These are phyloP conservation scores for Boloria euphrosyne DNA, from an alignment of 2,888 invertebrate genomes.

Conservation along the genomic window DNA sequence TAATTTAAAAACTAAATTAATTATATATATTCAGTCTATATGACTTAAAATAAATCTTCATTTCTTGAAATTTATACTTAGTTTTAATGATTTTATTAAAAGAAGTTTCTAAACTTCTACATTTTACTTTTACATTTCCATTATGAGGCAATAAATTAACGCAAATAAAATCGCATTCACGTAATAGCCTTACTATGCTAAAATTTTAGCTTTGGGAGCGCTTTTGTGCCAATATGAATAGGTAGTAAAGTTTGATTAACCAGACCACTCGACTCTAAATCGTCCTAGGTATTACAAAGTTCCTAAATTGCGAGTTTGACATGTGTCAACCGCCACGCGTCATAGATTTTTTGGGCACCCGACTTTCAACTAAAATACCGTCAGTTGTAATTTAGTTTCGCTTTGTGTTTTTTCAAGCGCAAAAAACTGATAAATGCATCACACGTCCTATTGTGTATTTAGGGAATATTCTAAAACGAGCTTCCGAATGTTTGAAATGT, in stretches of 20 bases:
- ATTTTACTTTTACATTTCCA: conserved; percentile 18
- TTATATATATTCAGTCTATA: too few species aligned
- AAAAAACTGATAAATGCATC: conserved; percentile 19
- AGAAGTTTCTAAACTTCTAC: background rate
- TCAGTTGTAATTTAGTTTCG: conserved; percentile 29
- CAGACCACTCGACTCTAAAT: conserved; percentile 36
- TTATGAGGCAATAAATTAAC: conserved; percentile 26
- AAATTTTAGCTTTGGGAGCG: conserved; percentile 28
- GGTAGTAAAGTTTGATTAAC: conserved; percentile 38
- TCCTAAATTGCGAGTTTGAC: conserved; percentile 54
- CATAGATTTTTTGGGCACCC: conserved; percentile 46
- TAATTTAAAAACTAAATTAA: too few species aligned
- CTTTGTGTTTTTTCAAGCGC: conserved; percentile 24
- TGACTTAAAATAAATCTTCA: too few species aligned
- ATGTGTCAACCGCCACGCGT: conserved; percentile 53
- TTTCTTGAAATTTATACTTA: too few species aligned
- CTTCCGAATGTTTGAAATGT: conserved; percentile 9
- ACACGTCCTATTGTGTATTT: conserved; percentile 13
- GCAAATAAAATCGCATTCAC: conserved; percentile 27
- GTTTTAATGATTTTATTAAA: background rate
- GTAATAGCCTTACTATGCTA: conserved; percentile 27
- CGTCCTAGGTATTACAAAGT: conserved; percentile 28
- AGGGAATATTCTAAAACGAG: conserved; percentile 4
- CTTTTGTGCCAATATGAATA: conserved; percentile 37
- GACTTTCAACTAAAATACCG: conserved; percentile 42